Evolutionary conservation across 2,113 vertebrate genomes (phyloP).

Genomic region (Boleophthalmus pectinirostris): DNA sequence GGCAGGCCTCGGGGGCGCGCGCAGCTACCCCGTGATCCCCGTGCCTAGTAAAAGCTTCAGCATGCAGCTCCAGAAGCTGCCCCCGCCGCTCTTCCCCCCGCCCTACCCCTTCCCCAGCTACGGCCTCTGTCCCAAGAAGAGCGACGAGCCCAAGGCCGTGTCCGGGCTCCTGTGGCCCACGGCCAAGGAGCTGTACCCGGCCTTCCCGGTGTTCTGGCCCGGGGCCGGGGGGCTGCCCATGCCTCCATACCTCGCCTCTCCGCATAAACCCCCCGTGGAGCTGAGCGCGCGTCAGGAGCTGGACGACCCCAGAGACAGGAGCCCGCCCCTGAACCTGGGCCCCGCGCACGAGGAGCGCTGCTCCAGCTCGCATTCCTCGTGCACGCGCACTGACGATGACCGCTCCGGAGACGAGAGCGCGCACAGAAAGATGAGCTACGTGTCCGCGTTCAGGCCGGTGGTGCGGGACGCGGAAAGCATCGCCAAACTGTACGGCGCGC

Average conservation of each 20-base stretch:
- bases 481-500: conserved; percentile 87
- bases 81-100: conserved; percentile 87
- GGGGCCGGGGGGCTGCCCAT: conserved; percentile 84
- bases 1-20: conserved; percentile 70
- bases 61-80: conserved; percentile 90
- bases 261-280: conserved; percentile 79
- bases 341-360: conserved; percentile 77
- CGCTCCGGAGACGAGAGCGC: conserved; percentile 82
- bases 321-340: conserved; percentile 40
- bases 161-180: conserved; percentile 77
- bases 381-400: conserved; percentile 79
- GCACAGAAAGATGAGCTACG: conserved; percentile 86
- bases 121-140: conserved; percentile 92
- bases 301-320: conserved; percentile 78
- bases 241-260: conserved; percentile 83
- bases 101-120: conserved; percentile 91
- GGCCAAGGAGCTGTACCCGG: conserved; percentile 85
- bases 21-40: conserved; percentile 92
- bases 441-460: conserved; percentile 93
- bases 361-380: conserved; percentile 78
- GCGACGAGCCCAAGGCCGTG: conserved; percentile 75
- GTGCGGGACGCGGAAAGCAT: conserved; percentile 93
- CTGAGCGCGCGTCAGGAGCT: conserved; percentile 75
- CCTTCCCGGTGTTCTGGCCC: conserved; percentile 94
- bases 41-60: conserved; percentile 95